Percentiles rank a stretch among this genome's conserved stretches.
Conservation (phyloP, 2,113 vertebrate genomes). For the Aramus guarauna region DNA sequence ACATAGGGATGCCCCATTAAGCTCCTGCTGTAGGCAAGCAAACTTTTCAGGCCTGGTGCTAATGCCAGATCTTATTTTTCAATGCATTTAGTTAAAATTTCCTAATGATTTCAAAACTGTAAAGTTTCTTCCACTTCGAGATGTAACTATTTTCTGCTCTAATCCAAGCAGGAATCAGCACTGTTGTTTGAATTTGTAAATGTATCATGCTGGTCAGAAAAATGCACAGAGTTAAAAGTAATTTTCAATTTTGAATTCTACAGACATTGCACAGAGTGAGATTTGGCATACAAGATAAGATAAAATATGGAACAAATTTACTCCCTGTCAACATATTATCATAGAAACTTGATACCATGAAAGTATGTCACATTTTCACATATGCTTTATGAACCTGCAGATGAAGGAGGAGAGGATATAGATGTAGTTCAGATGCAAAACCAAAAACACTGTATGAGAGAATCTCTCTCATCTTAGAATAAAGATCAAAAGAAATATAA, state of each 20-base stretch:
- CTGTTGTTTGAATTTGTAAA: neutral
- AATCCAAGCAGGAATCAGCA: neutral
- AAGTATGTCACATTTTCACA: neutral
- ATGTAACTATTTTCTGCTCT: neutral
- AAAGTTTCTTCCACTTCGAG: neutral
- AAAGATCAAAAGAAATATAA: neutral
- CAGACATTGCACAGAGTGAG: neutral
- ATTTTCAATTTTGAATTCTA: neutral
- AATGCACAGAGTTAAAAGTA: neutral
- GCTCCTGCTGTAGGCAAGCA: neutral
- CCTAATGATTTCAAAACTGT: neutral
- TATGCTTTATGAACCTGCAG: neutral
- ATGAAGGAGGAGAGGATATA: neutral
- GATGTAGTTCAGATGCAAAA: neutral
- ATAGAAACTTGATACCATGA: neutral
- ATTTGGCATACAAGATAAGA: neutral
- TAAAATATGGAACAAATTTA: neutral
- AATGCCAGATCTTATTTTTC: neutral
- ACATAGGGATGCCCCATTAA: neutral
- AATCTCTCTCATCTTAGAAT: neutral
- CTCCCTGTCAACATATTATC: neutral
- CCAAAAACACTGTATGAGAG: neutral
- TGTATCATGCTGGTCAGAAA: neutral
- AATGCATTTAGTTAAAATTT: neutral
- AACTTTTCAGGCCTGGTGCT: neutral